These are phyloP conservation scores for Heliconius hewitsoni DNA, from an alignment of 1,140 invertebrate genomes.

Conservation along the genomic window DNA sequence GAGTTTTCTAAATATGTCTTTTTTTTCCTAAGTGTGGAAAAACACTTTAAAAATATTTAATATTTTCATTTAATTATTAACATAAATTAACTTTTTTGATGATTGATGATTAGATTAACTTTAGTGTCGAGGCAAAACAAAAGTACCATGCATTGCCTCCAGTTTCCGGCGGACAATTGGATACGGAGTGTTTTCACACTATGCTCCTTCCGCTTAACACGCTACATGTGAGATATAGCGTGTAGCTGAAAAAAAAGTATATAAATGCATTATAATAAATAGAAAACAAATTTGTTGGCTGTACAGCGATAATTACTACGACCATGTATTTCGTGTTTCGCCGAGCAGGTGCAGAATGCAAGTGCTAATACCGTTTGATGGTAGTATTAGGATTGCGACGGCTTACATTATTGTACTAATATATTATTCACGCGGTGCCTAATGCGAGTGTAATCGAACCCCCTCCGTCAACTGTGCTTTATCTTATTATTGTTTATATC, in stretches of 20 bases:
- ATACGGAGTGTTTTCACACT: no score
- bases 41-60: no score
- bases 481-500: neutral
- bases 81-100: no score
- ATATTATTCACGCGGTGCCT: slow-evolving; percentile 15
- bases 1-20: no score
- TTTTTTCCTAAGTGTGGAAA: no score
- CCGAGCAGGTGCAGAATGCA: slow-evolving; percentile 28
- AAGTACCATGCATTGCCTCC: no score
- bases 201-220: no score
- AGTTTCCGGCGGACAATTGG: no score
- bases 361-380: slow-evolving; percentile 37
- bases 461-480: neutral
- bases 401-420: slow-evolving; percentile 36
- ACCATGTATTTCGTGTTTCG: slow-evolving; percentile 17
- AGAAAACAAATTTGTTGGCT: neutral
- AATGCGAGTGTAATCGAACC: neutral
- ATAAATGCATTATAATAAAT: neutral
- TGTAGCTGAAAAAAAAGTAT: neutral
- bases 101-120: no score
- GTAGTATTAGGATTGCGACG: slow-evolving; percentile 32
- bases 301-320: slow-evolving; percentile 22
- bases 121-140: no score
- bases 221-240: no score
- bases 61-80: no score